These are phyloP conservation scores for Drosophila parthenogenetica DNA, from an alignment of 2,888 invertebrate species.

Conservation along the genomic window DNA sequence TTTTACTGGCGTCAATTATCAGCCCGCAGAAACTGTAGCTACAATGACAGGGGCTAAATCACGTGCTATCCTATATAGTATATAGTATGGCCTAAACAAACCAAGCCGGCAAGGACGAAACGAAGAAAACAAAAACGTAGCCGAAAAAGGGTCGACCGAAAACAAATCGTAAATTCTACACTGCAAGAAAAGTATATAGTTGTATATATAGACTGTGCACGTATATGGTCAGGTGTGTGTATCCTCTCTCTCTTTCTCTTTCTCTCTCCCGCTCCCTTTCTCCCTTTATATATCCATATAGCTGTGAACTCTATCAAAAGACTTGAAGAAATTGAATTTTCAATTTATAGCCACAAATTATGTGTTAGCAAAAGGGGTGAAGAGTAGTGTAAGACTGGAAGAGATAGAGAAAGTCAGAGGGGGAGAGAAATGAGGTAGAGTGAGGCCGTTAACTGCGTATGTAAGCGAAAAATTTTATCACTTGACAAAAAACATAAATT, in stretches of 20 bases:
- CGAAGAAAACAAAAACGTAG: slow-evolving; percentile 28
- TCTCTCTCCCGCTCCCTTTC: neutral
- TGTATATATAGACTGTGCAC: neutral
- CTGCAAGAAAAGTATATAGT: slow-evolving; percentile 1
- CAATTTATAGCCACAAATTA: slow-evolving; percentile 80
- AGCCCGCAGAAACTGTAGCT: slow-evolving; percentile 48
- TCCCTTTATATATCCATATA: neutral
- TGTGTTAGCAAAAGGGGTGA: slow-evolving; percentile 41
- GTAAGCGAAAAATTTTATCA: slow-evolving; percentile 82
- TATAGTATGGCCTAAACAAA: slow-evolving; percentile 57
- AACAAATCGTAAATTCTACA: slow-evolving; percentile 71
- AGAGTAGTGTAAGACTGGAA: neutral
- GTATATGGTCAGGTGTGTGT: slow-evolving; percentile 30
- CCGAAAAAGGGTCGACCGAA: slow-evolving; percentile 40
- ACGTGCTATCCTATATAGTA: slow-evolving; percentile 46
- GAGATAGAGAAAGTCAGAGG: neutral
- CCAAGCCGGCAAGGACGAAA: slow-evolving; percentile 24
- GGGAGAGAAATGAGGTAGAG: neutral
- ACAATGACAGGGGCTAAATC: slow-evolving; percentile 36
- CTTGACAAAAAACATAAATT: slow-evolving; percentile 83
- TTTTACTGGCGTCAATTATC: slow-evolving; percentile 70
- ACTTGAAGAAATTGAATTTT: slow-evolving; percentile 80
- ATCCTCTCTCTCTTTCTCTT: neutral
- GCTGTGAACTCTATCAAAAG: slow-evolving; percentile 21
- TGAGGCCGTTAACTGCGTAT: slow-evolving; percentile 68